Evolutionary conservation across 1,140 invertebrate genomes (phyloP).

Genomic region (Plutomurus gul): DNA sequence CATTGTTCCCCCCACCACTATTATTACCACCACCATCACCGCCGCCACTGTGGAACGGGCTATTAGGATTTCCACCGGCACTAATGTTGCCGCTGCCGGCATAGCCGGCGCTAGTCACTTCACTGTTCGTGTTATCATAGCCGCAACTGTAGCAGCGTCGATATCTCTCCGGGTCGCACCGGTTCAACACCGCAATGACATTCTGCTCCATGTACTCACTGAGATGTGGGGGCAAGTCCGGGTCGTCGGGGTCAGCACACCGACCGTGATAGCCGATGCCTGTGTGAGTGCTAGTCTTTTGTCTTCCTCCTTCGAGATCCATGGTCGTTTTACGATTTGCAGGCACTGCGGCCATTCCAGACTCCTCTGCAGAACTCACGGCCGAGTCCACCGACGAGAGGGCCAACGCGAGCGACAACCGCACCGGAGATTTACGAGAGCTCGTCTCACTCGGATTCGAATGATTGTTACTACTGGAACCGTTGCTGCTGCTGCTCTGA

Average conservation of each 20-base stretch:
- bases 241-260: neutral
- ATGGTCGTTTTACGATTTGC: neutral
- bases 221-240: constrained; percentile 36
- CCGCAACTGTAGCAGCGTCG: constrained; percentile 33
- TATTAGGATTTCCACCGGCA: neutral
- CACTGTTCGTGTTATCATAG: constrained; percentile 16
- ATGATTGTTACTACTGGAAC: neutral
- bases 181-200: constrained; percentile 37
- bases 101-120: neutral
- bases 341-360: neutral
- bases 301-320: constrained; percentile 33
- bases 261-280: neutral
- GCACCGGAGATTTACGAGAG: neutral
- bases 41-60: neutral
- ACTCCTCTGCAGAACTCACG: neutral
- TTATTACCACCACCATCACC: neutral
- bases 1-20: neutral
- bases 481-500: neutral
- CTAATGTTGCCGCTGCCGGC: neutral
- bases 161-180: constrained; percentile 26
- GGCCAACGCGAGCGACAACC: too few relatives aligned
- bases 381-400: too few relatives aligned
- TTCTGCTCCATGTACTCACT: constrained; percentile 24
- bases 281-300: neutral
- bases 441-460: neutral